Evolutionary conservation across 2,797 vertebrate species (phyloP).

Genomic region (Crenuchus spilurus): DNA sequence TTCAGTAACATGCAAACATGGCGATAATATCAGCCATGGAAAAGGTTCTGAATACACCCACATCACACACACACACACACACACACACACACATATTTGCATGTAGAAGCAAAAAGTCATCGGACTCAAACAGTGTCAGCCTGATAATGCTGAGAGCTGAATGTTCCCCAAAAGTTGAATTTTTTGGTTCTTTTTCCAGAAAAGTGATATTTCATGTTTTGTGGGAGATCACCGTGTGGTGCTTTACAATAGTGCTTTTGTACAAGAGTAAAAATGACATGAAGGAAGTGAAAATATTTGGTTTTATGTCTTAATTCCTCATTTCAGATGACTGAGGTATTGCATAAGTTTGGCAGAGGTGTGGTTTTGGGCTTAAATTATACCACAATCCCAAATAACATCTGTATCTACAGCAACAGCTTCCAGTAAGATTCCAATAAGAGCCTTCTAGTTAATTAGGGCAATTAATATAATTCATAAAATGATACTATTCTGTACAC

Average conservation of each 20-base stretch:
- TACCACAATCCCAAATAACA: too few relatives aligned
- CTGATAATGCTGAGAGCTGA: not conserved
- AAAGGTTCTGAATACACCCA: slow-evolving; percentile 16
- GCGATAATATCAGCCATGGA: slow-evolving; percentile 39
- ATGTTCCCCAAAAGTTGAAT: not conserved
- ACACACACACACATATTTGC: slow-evolving; percentile 29
- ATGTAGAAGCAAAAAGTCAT: not conserved
- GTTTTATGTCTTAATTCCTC: slow-evolving; percentile 28
- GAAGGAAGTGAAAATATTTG: slow-evolving; percentile 48
- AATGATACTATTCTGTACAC: too few relatives aligned
- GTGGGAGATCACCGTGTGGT: not conserved
- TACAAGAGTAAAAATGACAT: not conserved
- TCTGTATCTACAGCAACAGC: too few relatives aligned
- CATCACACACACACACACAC: slow-evolving; percentile 14
- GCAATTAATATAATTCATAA: too few relatives aligned
- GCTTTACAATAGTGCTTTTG: not conserved
- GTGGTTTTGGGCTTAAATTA: too few relatives aligned
- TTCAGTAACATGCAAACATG: slow-evolving; percentile 41
- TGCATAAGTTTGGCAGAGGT: slow-evolving; percentile 16
- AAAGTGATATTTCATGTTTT: slow-evolving; percentile 12
- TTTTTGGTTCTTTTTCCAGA: not conserved
- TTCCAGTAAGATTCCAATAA: too few relatives aligned
- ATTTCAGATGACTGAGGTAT: not conserved
- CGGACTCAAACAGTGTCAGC: not conserved
- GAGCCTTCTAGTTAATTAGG: too few relatives aligned